These are phyloP conservation scores for Steatocranus sp. DNA, from an alignment of 2,797 vertebrate genomes.

Conservation along the genomic window DNA sequence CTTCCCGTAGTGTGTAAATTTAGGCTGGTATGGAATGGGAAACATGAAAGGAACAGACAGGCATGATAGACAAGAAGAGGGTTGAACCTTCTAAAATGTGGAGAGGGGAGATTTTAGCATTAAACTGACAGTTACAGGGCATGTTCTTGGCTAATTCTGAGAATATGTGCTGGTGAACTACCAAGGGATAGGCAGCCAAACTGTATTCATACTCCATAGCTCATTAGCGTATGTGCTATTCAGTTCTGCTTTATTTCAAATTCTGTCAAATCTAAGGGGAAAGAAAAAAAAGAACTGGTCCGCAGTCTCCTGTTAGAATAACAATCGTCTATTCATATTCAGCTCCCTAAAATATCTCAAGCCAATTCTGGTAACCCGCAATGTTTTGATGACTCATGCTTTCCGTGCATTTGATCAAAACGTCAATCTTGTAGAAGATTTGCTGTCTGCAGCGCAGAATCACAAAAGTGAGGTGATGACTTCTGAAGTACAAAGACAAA, in stretches of 20 bases:
- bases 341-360: slow-evolving; percentile 24
- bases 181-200: slow-evolving; percentile 26
- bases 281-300: not conserved
- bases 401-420: slow-evolving; percentile 1
- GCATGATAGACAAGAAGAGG: slow-evolving; percentile 15
- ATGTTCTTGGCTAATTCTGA: slow-evolving; percentile 32
- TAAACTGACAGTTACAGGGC: slow-evolving; percentile 45
- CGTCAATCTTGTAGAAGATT: not conserved
- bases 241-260: slow-evolving; percentile 30
- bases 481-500: not conserved
- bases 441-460: not conserved
- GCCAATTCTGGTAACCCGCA: not conserved
- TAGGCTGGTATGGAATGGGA: slow-evolving; percentile 35
- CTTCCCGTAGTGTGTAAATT: slow-evolving; percentile 41
- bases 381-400: slow-evolving; percentile 16
- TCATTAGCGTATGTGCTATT: slow-evolving; percentile 34
- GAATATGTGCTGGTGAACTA: slow-evolving; percentile 22
- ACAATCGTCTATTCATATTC: slow-evolving; percentile 49
- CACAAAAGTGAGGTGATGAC: not conserved
- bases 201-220: slow-evolving; percentile 19
- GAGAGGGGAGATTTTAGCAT: slow-evolving; percentile 27
- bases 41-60: not conserved
- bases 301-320: slow-evolving; percentile 30
- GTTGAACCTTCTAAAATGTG: slow-evolving; percentile 31
- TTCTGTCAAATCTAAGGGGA: slow-evolving; percentile 44